Evolutionary conservation across 2,113 vertebrate genomes (phyloP).

Genomic region (Pavo muticus): DNA sequence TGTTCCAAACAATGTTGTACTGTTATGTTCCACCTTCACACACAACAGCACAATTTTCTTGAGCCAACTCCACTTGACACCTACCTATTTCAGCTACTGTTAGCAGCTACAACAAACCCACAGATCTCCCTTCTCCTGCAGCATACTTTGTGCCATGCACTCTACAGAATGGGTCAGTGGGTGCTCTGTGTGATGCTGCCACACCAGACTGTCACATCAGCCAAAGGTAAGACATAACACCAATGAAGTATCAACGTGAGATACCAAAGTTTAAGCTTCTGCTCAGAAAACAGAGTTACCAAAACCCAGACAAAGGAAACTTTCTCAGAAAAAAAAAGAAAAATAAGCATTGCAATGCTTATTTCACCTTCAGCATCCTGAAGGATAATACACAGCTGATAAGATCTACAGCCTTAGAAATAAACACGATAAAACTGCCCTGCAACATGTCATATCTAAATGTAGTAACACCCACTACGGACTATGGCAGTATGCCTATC

Average conservation of each 20-base stretch:
- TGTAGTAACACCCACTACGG: rapidly evolving
- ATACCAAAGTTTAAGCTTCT: not conserved
- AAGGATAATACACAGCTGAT: not conserved
- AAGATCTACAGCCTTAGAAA: not conserved
- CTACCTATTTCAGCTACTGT: not conserved
- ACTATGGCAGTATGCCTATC: rapidly evolving
- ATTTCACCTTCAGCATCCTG: not conserved
- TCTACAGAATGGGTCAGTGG: not conserved
- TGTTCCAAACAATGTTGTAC: not conserved
- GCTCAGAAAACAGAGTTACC: not conserved
- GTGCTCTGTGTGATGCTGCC: not conserved
- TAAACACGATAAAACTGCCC: not conserved
- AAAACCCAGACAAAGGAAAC: constrained; percentile 5
- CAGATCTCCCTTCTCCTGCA: not conserved
- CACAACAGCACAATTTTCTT: rapidly evolving
- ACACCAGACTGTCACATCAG: not conserved
- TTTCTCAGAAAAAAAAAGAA: not conserved
- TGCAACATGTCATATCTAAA: not conserved
- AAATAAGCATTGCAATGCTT: not conserved
- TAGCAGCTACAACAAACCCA: not conserved
- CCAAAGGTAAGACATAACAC: not conserved
- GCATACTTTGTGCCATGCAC: not conserved
- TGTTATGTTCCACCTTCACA: not conserved
- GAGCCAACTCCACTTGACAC: not conserved
- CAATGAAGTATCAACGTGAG: not conserved